Percentiles rank a stretch among this genome's conserved stretches.
Conservation (phyloP, 1,140 invertebrate genomes). For the Drosophila repletoides region DNA sequence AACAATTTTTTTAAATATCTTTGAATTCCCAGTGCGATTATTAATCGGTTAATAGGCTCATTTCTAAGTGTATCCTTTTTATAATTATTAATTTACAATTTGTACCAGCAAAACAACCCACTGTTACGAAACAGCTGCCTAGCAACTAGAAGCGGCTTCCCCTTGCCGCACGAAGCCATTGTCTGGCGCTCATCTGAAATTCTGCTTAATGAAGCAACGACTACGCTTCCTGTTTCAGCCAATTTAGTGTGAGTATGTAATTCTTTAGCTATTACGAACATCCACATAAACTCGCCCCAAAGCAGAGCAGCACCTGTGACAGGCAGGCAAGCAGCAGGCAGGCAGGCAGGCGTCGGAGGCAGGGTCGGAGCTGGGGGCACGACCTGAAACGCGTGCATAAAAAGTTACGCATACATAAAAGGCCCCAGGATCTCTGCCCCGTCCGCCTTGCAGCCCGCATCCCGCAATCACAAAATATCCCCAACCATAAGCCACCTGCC, state of each 20-base stretch:
- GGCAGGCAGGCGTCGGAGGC: background rate
- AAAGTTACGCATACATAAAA: conserved; percentile 73
- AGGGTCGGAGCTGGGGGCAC: background rate
- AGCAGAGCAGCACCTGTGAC: conserved; percentile 60
- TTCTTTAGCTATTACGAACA: conserved; percentile 81
- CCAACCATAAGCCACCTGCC: conserved; percentile 52
- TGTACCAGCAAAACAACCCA: background rate
- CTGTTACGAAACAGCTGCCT: conserved; percentile 11
- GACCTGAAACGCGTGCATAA: conserved; percentile 51
- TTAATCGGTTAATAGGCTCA: too few relatives aligned
- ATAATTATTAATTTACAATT: too few relatives aligned
- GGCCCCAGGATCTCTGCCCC: conserved; percentile 3
- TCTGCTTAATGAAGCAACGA: conserved; percentile 82
- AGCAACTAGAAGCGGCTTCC: background rate
- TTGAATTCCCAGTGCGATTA: too few relatives aligned
- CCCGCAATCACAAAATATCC: conserved; percentile 42
- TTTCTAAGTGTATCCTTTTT: too few relatives aligned
- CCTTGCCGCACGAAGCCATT: conserved; percentile 2
- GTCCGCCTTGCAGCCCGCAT: too few relatives aligned
- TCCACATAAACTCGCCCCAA: conserved; percentile 1
- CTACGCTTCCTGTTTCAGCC: conserved; percentile 80
- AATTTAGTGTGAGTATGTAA: conserved; percentile 82
- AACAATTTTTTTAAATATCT: too few relatives aligned
- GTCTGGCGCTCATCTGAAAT: conserved; percentile 68
- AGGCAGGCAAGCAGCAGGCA: conserved; percentile 16